A percentile compares a stretch with the other conserved stretches of the same genome.
phyloP scores from a whole-genome alignment of 2,113 vertebrate genomes.

The Lagopus leucura region DNA sequence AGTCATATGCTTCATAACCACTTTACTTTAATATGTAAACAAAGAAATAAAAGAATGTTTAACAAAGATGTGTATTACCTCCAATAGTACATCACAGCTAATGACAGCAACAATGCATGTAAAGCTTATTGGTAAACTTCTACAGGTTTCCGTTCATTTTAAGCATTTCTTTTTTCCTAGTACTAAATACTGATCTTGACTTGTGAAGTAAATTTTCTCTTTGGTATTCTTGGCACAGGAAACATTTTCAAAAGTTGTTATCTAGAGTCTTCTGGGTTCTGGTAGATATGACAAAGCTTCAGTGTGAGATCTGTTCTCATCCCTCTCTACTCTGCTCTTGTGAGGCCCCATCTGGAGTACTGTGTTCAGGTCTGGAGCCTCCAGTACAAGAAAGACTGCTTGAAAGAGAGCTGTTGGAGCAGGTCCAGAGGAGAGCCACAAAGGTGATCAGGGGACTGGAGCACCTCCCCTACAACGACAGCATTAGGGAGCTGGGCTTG shows the following conservation, averaged over 20 bases:
- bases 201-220: neutral
- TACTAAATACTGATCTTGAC: neutral
- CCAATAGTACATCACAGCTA: neutral
- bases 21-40: neutral
- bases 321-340: too few relatives aligned
- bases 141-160: neutral
- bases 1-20: conserved; percentile 13
- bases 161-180: neutral
- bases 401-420: too few relatives aligned
- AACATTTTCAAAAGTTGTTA: neutral
- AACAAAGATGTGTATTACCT: neutral
- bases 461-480: too few relatives aligned
- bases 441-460: too few relatives aligned
- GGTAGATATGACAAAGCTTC: too few relatives aligned
- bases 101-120: neutral
- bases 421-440: too few relatives aligned
- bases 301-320: too few relatives aligned
- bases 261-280: too few relatives aligned
- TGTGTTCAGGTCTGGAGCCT: too few relatives aligned
- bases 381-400: too few relatives aligned
- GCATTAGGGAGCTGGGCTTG: too few relatives aligned
- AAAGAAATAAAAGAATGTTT: neutral
- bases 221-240: neutral
- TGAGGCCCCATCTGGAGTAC: too few relatives aligned
- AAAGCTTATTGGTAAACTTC: neutral